Evolutionary conservation across 2,888 invertebrate species (phyloP).

Genomic region (Antitype chi): DNA sequence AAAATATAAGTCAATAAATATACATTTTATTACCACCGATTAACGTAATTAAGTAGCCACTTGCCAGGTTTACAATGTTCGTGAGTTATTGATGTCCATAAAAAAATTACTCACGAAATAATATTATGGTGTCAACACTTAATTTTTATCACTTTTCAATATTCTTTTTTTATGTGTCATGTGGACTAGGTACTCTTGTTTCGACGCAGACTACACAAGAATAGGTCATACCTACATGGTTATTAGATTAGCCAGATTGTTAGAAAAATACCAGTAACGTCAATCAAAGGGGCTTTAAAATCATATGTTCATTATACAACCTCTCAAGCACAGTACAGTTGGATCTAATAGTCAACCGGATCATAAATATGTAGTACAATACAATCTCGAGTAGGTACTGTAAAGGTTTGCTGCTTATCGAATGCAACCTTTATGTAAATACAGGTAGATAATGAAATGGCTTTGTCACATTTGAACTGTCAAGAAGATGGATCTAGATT

Average conservation of each 20-base stretch:
- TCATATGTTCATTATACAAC: not conserved
- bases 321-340: not conserved
- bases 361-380: not conserved
- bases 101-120: slow-evolving; percentile 7
- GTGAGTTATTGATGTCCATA: slow-evolving; percentile 27
- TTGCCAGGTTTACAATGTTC: slow-evolving; percentile 36
- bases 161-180: not conserved
- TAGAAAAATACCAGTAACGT: not conserved
- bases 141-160: not conserved
- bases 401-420: too few relatives aligned
- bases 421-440: too few relatives aligned
- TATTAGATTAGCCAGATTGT: not conserved
- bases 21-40: slow-evolving; percentile 46
- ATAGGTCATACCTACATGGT: not conserved
- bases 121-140: slow-evolving; percentile 14
- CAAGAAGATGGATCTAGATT: too few relatives aligned
- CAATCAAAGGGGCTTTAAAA: not conserved
- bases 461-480: too few relatives aligned
- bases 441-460: too few relatives aligned
- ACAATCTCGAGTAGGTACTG: not conserved
- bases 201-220: not conserved
- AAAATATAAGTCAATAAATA: slow-evolving; percentile 46
- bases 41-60: slow-evolving; percentile 39
- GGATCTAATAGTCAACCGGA: not conserved
- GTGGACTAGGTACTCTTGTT: not conserved